A percentile compares a stretch with the other conserved stretches of the same genome.
Conservation (phyloP, 2,888 invertebrate species). For the Philhelius pedissequus region DNA sequence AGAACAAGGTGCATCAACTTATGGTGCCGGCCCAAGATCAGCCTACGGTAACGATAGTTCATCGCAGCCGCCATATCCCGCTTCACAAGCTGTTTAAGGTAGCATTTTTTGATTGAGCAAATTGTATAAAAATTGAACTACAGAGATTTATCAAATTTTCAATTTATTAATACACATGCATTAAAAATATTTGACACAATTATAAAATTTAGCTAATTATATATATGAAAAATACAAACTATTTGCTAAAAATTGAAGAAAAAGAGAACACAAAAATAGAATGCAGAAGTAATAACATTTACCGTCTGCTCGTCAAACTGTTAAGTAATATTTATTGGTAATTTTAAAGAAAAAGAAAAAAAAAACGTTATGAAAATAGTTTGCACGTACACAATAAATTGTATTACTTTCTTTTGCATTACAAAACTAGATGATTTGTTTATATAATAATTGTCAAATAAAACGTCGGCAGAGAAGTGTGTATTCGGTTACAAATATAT, state of each 20-base stretch:
- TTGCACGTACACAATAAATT: conserved; percentile 65
- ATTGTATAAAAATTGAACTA: conserved; percentile 65
- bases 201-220: conserved; percentile 71
- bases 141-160: conserved; percentile 64
- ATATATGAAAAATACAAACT: conserved; percentile 54
- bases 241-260: conserved; percentile 69
- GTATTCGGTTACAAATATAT: conserved; percentile 70
- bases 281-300: conserved; percentile 69
- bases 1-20: conserved; percentile 77
- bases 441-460: conserved; percentile 47
- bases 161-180: conserved; percentile 58
- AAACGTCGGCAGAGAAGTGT: conserved; percentile 66
- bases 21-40: conserved; percentile 77
- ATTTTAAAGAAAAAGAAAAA: conserved; percentile 39
- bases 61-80: conserved; percentile 78
- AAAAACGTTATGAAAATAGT: conserved; percentile 58
- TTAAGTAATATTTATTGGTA: conserved; percentile 61
- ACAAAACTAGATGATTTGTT: conserved; percentile 58
- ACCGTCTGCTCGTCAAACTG: conserved; percentile 55
- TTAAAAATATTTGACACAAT: conserved; percentile 66
- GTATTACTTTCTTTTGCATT: conserved; percentile 67
- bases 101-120: conserved; percentile 67
- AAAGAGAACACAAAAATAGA: conserved; percentile 65
- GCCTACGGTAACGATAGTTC: conserved; percentile 78
- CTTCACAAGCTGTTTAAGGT: conserved; percentile 78